These are phyloP conservation scores for Psilopogon haemacephalus DNA, from an alignment of 2,113 vertebrate genomes.

Conservation along the genomic window DNA sequence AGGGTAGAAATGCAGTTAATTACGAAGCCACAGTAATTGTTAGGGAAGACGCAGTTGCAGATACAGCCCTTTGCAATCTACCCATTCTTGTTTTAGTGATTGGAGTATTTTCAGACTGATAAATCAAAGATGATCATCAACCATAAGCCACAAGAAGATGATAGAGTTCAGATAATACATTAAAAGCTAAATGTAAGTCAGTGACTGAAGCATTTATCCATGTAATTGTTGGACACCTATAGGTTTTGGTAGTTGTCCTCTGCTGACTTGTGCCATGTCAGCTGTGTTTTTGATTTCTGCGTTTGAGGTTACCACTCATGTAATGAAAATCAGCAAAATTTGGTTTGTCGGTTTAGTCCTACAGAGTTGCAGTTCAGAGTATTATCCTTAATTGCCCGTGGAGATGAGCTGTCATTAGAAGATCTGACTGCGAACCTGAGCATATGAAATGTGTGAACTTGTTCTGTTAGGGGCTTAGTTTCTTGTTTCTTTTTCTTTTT, in stretches of 20 bases:
- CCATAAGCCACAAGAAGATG: neutral
- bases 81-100: neutral
- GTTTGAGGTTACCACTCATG: neutral
- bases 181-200: neutral
- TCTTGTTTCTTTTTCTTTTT: neutral
- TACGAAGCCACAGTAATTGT: neutral
- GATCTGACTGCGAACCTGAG: neutral
- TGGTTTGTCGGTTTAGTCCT: neutral
- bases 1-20: neutral
- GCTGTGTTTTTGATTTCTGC: neutral
- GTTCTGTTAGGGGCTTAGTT: neutral
- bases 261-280: neutral
- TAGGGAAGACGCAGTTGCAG: neutral
- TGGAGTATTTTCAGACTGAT: neutral
- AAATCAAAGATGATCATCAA: neutral
- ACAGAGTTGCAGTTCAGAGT: neutral
- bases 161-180: neutral
- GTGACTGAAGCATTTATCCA: neutral
- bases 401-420: neutral
- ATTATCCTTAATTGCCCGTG: neutral
- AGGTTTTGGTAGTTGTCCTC: neutral
- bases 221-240: rapidly evolving
- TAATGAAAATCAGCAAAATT: neutral
- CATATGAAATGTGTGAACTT: neutral
- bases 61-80: neutral